Base-by-base conservation (phyloP, 2,888 invertebrate species). In the Ditylenchus weischeri region DNA sequence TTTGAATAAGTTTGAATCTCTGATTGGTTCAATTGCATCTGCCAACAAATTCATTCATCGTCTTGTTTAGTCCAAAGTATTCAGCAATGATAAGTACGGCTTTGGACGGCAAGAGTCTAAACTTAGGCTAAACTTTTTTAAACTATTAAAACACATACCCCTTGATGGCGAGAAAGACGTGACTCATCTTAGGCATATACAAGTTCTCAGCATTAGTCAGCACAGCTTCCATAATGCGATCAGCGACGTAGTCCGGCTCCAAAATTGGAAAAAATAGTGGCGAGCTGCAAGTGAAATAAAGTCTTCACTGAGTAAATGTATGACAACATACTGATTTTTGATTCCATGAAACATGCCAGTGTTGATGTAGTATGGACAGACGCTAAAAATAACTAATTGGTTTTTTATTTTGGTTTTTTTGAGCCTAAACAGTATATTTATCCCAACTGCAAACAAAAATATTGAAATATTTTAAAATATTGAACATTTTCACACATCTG, bases 291-390 rank as follows among this genome's bases (percentile, higher is more conserved):
- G 5, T 2, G 29, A 29, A 29, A 29, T 29, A 29, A n/a, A n/a
- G n/a, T 29, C 5, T 29, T 72, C 88, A 87, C 0, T 94, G 86
- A 73, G 92, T 94, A 78, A 59, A 29, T 19, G 29, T n/a, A 36
- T 15, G 61, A 57, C 58, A 21, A n/a, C 81, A 83, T 83, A 89
- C 89, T 89, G 89, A 35, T 91, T 89, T 78, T 89, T 87, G 35
- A 92, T 91, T 76, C 92, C 90, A 69, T 90, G 90, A 84, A 96
- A 96, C 94, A 96, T 94, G 79, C 95, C 95, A 3, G 95, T 96
- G 84, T 93, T 91, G 76, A 95, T 93, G 84, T 91, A 94, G 86
- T 90, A 94, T 0, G 96, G 95, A 83, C 93, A 94, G 74, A 96
- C 89, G 51, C 5, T 43, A 6, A 43, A 43, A 29, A 29, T 29